Percentiles rank a stretch among this genome's conserved stretches.
phyloP scores from a whole-genome alignment of 2,797 vertebrate species.

The Spatula clypeata region DNA sequence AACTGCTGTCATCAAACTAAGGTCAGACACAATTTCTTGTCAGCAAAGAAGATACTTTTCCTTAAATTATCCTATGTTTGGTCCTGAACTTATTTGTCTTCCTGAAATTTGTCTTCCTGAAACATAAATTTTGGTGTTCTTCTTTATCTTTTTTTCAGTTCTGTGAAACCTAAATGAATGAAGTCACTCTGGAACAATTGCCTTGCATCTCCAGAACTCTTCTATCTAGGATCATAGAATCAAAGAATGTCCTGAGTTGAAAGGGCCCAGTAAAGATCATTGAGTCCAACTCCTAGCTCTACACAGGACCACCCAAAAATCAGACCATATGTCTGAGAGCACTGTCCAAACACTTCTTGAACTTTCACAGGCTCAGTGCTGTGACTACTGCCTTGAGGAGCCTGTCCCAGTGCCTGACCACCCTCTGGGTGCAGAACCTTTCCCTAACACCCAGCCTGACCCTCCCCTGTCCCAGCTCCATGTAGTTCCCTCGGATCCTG shows the following conservation, averaged over 20 bases:
- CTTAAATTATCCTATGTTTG: background rate
- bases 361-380: background rate
- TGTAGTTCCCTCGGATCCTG: no score
- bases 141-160: no score
- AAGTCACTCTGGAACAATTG: no score
- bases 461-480: no score
- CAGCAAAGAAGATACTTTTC: background rate
- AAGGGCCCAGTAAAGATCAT: background rate
- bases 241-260: no score
- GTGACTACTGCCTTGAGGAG: background rate
- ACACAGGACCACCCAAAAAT: background rate
- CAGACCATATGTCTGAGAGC: background rate
- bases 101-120: background rate
- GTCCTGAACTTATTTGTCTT: rapidly evolving
- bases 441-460: no score
- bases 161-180: no score
- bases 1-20: background rate
- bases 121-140: no score
- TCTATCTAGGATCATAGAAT: no score
- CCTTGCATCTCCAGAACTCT: no score
- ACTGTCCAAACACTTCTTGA: background rate
- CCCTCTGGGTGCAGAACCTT: no score
- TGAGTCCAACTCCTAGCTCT: background rate
- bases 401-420: background rate
- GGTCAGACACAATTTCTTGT: background rate